Percentiles rank a stretch among this genome's conserved stretches.
Evolutionary conservation across 37 sponge, comb jelly and placozoan species (phyloP).

Genomic region (Theonella swinhoei): DNA sequence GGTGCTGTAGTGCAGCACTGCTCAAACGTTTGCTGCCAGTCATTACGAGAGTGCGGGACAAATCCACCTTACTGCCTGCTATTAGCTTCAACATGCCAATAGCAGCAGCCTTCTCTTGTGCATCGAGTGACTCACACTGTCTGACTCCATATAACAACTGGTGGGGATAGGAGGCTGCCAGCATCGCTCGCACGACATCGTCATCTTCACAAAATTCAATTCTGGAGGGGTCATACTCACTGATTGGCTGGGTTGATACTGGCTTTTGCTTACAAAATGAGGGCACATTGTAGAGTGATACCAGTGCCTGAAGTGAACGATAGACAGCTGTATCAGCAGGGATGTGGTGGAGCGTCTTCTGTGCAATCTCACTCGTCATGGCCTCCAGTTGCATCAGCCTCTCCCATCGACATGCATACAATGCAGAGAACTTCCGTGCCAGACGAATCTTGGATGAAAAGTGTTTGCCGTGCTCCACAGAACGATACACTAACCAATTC

Average conservation of each 20-base stretch:
- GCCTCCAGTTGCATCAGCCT: slow-evolving; percentile 52
- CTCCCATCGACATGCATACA: slow-evolving; percentile 34
- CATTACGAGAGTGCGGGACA: slow-evolving; percentile 3
- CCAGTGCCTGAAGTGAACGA: slow-evolving; percentile 18
- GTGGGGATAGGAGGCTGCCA: slow-evolving; percentile 54
- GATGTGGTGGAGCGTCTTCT: not conserved
- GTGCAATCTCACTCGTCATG: slow-evolving; percentile 49
- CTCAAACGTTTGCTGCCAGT: not conserved
- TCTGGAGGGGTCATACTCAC: not conserved
- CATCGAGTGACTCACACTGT: not conserved
- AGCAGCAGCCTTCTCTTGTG: slow-evolving; percentile 11
- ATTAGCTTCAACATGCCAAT: not conserved
- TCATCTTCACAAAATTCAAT: slow-evolving; percentile 38
- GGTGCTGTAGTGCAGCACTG: not conserved
- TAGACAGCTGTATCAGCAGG: slow-evolving; percentile 20
- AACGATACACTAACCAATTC: slow-evolving; percentile 45
- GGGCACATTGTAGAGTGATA: too few relatives aligned
- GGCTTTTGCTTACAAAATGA: not conserved
- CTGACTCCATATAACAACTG: slow-evolving; percentile 41
- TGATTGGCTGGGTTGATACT: not conserved
- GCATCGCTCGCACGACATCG: slow-evolving; percentile 27
- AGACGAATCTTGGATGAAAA: not conserved
- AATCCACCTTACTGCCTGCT: slow-evolving; percentile 5
- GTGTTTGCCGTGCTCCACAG: not conserved
- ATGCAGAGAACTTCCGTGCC: slow-evolving; percentile 2